phyloP scores from a whole-genome alignment of 2,113 vertebrate genomes.

The Athene cunicularia region DNA sequence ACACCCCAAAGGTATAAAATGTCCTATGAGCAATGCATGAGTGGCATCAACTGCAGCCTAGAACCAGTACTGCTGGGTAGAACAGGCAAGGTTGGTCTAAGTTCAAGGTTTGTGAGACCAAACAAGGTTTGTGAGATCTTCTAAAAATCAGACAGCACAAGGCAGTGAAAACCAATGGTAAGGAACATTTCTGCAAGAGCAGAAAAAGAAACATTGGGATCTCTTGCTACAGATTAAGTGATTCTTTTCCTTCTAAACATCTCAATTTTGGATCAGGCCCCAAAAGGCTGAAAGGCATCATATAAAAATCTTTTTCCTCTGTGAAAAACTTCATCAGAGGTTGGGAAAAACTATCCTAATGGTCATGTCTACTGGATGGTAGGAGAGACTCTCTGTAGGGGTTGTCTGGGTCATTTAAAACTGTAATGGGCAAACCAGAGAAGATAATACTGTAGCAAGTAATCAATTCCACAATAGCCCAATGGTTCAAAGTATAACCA shows the following conservation, averaged over 20 bases:
- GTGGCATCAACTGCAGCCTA: not conserved
- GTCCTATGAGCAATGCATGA: not conserved
- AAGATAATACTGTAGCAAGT: not conserved
- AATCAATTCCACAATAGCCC: not conserved
- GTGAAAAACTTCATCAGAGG: not conserved
- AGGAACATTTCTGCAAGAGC: not conserved
- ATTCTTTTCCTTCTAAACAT: not conserved
- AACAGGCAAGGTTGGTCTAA: not conserved
- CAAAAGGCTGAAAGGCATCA: not conserved
- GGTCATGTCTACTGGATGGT: not conserved
- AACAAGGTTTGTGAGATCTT: not conserved
- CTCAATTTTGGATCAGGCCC: not conserved
- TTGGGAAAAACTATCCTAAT: not conserved
- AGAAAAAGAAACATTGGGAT: not conserved
- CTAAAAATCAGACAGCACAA: not conserved
- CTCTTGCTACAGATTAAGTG: not conserved
- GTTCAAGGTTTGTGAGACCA: too few species aligned
- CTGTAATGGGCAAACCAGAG: not conserved
- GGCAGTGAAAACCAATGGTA: not conserved
- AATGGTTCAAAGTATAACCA: not conserved
- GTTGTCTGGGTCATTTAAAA: not conserved
- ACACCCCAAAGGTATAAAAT: not conserved
- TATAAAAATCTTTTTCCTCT: not conserved
- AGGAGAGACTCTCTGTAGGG: not conserved
- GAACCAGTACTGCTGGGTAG: not conserved